Evolutionary conservation across 2,888 invertebrate genomes (phyloP), one percentile per base, ranked within the genome.

Genomic region (Chirona hameri): DNA sequence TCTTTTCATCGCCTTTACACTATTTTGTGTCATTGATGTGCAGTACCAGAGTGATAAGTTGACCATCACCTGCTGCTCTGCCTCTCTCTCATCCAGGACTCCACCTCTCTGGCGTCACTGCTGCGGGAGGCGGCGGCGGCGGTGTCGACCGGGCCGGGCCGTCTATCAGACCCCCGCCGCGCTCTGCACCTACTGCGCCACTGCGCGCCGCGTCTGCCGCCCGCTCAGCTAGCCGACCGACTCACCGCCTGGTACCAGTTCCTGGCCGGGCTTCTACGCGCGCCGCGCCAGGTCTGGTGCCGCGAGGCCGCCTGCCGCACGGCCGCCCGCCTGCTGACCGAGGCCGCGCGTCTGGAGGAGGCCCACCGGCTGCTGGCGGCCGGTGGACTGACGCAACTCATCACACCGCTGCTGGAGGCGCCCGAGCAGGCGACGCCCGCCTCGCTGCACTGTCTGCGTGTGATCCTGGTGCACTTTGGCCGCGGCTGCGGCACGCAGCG

Each of bases 121-220:
- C 46, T 76, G 46, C 24, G 46, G 10, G 76, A 76, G 76, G 76
- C 46, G 46, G 7, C 39, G 10, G 76, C 76, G 24, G 46, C 46
- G 21, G 76, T 46, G 39, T 18, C 76, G 24, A 15, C 24, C 76
- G 76, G 76, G 7, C 39, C 76, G 24, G 46, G 24, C 9, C 76
- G 76, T 9, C 76, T 76, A 24, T 18, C 76, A 7, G 76, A 80
- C 48, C 80, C 55, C 52, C 80, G 80, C 27, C 80, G 80, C 48
- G 29, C 55, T 4, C 80, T 80, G 80, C 29, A 4, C 29, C 80
- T 52, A 15, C 12, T 80, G 52, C 80, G 80, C 80, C 80, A 80
- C 80, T 80, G 80, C 52, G 52, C 80, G 80, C 21, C 80, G 52
- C 80, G 80, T 48, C 80, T 80, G 27, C 24, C 80, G 27, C 27